Evolutionary conservation across 1,140 invertebrate species (phyloP).

Genomic region (Bombus polaris): DNA sequence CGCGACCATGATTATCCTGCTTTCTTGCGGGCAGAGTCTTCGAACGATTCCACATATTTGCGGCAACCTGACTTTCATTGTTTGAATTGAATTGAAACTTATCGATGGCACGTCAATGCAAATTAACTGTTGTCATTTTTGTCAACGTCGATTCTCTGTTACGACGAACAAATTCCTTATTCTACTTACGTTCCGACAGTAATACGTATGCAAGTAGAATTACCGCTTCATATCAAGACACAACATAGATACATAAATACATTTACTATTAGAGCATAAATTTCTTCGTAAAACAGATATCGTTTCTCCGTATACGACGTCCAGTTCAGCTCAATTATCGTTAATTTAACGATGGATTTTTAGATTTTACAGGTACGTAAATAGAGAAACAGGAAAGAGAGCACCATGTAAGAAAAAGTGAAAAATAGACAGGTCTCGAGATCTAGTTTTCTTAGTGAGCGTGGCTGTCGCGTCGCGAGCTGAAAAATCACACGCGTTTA

Average conservation of each 20-base stretch:
- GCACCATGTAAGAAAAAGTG: no score
- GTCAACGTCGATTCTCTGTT: no score
- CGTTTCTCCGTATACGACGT: no score
- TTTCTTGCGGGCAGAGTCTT: conserved; percentile 2
- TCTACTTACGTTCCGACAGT: no score
- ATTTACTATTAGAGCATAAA: no score
- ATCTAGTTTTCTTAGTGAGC: not conserved
- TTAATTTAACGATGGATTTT: no score
- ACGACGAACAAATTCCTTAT: no score
- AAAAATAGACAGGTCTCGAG: not conserved
- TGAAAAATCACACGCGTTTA: conserved; percentile 42
- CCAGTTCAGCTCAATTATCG: no score
- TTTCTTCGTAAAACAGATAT: no score
- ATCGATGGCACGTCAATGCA: not conserved
- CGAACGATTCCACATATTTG: not conserved
- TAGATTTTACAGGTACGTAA: no score
- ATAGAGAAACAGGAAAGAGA: no score
- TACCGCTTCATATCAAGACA: not conserved
- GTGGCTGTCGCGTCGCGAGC: not conserved
- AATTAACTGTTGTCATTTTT: not conserved
- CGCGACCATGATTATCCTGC: conserved; percentile 20
- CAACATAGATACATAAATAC: no score
- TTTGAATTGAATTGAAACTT: not conserved
- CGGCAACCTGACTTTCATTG: not conserved
- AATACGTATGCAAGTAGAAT: not conserved